Conservation (phyloP, 1,140 invertebrate species). For the Sycobia sp. region DNA sequence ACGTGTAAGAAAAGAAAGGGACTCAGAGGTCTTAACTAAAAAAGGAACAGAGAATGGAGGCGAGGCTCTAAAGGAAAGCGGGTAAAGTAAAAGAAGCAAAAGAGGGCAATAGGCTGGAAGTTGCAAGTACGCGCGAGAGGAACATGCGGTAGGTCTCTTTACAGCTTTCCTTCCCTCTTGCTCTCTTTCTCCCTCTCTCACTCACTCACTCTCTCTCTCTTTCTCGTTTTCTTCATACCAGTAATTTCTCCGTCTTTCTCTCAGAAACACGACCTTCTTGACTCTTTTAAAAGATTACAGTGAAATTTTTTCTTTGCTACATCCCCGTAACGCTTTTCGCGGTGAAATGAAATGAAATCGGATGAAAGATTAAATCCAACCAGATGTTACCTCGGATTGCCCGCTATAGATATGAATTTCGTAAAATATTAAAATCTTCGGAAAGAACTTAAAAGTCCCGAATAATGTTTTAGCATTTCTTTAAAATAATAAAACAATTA, state of each 20-base stretch:
- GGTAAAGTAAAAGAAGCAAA: neutral
- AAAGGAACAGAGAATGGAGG: conserved; percentile 22
- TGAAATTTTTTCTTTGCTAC: conserved; percentile 20
- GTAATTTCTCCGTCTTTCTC: conserved; percentile 21
- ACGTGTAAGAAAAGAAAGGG: conserved; percentile 33
- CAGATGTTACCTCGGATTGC: too few species aligned
- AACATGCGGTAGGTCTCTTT: conserved; percentile 32
- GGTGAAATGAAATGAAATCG: conserved; percentile 39
- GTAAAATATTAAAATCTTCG: too few species aligned
- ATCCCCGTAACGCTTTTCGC: neutral
- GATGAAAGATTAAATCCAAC: conserved; percentile 25
- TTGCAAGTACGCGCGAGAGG: conserved; percentile 12
- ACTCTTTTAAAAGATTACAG: neutral
- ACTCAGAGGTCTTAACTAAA: conserved; percentile 41
- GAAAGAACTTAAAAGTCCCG: too few species aligned
- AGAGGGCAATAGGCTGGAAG: conserved; percentile 10
- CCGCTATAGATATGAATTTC: too few species aligned
- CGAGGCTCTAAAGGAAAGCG: conserved; percentile 4
- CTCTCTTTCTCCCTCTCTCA: too few species aligned
- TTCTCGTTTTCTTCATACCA: too few species aligned
- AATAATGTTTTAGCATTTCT: too few species aligned
- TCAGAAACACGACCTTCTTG: neutral
- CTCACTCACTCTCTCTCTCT: neutral
- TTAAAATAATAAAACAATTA: too few species aligned
- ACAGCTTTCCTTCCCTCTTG: neutral